Conservation (phyloP, 2,888 invertebrate genomes). For the Hecatera dysodea region DNA sequence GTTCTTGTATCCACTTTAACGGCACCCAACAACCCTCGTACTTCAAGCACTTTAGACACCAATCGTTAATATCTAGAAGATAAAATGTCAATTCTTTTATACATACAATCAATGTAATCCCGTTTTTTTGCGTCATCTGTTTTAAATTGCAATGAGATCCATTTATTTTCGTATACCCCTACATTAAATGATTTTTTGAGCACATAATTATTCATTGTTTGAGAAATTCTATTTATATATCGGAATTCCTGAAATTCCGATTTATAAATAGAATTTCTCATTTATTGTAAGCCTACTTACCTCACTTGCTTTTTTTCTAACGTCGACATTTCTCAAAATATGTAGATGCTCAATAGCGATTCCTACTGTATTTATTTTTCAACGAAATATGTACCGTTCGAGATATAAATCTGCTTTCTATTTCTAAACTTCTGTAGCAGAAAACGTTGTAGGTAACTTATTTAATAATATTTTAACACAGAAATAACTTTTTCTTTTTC, state of each 20-base stretch:
- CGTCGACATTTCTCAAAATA: constrained; percentile 17
- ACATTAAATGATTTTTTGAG: constrained; percentile 10
- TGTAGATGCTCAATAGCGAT: neutral
- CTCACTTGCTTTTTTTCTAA: constrained; percentile 5
- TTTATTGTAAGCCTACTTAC: constrained; percentile 13
- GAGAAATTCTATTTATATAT: no score
- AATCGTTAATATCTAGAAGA: constrained; percentile 11
- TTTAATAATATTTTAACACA: neutral
- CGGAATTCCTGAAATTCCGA: neutral
- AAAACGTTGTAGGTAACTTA: no score
- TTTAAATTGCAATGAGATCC: constrained; percentile 38
- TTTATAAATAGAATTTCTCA: constrained; percentile 17
- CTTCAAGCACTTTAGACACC: constrained; percentile 26
- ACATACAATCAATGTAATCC: constrained; percentile 7
- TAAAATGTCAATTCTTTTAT: constrained; percentile 23
- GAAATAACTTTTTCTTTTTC: no score
- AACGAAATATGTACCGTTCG: neutral
- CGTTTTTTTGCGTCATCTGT: constrained; percentile 12
- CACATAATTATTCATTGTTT: constrained; percentile 1
- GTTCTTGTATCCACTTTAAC: constrained; percentile 1
- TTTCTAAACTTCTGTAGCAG: neutral
- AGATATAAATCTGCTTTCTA: neutral
- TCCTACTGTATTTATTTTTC: constrained; percentile 8
- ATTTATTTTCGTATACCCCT: constrained; percentile 12
- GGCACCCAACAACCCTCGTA: constrained; percentile 11